Evolutionary conservation across 2,888 invertebrate genomes (phyloP).

Genomic region (Cheilosia grossa): DNA sequence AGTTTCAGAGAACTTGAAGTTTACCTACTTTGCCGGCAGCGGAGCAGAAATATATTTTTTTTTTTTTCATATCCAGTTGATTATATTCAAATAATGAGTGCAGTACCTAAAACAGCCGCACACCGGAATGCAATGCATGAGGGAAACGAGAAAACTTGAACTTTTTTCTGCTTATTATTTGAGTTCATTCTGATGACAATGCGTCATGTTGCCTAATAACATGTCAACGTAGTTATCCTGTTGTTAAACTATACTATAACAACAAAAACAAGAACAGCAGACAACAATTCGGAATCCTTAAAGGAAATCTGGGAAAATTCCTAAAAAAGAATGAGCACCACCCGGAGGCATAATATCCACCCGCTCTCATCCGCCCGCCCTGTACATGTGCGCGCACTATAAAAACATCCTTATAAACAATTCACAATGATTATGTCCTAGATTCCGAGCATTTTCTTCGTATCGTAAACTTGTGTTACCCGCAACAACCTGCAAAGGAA

Average conservation of each 20-base stretch:
- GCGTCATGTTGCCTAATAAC: slow-evolving; percentile 27
- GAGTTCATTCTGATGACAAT: slow-evolving; percentile 48
- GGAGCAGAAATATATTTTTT: slow-evolving; percentile 16
- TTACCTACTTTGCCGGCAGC: slow-evolving; percentile 21
- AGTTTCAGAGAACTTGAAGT: slow-evolving; percentile 23
- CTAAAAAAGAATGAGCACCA: slow-evolving; percentile 22
- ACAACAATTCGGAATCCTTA: slow-evolving; percentile 29
- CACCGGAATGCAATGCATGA: slow-evolving; percentile 9
- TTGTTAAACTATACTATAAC: slow-evolving; percentile 25
- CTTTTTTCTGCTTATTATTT: neutral
- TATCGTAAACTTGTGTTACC: slow-evolving; percentile 34
- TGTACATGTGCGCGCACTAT: slow-evolving; percentile 48
- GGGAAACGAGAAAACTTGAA: slow-evolving; percentile 10
- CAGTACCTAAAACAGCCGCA: slow-evolving; percentile 1
- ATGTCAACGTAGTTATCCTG: slow-evolving; percentile 52
- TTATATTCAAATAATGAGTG: neutral
- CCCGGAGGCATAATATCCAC: slow-evolving; percentile 30
- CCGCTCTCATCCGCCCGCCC: neutral
- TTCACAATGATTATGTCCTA: slow-evolving; percentile 71
- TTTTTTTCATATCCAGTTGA: slow-evolving; percentile 9
- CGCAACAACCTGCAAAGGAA: slow-evolving; percentile 51
- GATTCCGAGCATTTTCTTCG: slow-evolving; percentile 58
- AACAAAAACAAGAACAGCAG: neutral
- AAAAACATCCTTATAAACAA: slow-evolving; percentile 64
- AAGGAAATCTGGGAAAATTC: slow-evolving; percentile 8